phyloP scores from a whole-genome alignment of 2,888 invertebrate genomes.

The Limnephilus rhombicus region DNA sequence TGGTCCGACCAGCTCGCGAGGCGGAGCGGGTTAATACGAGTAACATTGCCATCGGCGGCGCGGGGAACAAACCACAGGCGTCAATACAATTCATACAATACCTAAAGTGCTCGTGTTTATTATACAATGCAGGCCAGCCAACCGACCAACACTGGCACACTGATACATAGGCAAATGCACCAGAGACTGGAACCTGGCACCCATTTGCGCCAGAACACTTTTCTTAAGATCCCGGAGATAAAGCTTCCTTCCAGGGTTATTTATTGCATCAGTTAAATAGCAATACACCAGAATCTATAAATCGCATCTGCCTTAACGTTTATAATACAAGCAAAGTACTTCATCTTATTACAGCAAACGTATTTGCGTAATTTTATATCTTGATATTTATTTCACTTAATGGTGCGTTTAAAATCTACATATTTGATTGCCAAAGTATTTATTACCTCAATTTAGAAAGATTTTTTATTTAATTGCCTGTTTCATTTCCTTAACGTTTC shows the following conservation, averaged over 20 bases:
- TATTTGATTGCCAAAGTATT: not conserved
- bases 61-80: slow-evolving; percentile 14
- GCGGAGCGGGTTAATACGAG: slow-evolving; percentile 24
- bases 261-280: not conserved
- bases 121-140: not conserved
- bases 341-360: not conserved
- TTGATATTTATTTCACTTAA: not conserved
- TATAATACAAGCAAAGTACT: not conserved
- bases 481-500: too few species aligned
- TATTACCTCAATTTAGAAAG: not conserved
- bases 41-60: slow-evolving; percentile 9
- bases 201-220: not conserved
- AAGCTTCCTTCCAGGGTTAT: not conserved
- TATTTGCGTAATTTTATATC: not conserved
- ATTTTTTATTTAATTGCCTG: too few species aligned
- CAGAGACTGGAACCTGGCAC: not conserved
- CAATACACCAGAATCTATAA: not conserved
- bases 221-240: slow-evolving; percentile 5
- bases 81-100: slow-evolving; percentile 1
- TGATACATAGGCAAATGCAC: not conserved
- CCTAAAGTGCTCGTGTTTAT: slow-evolving; percentile 5
- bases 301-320: not conserved
- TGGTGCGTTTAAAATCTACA: too few species aligned
- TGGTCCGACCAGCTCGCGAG: not conserved
- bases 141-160: not conserved